phyloP scores from a whole-genome alignment of 2,888 invertebrate species.

The Adineta ricciae region DNA sequence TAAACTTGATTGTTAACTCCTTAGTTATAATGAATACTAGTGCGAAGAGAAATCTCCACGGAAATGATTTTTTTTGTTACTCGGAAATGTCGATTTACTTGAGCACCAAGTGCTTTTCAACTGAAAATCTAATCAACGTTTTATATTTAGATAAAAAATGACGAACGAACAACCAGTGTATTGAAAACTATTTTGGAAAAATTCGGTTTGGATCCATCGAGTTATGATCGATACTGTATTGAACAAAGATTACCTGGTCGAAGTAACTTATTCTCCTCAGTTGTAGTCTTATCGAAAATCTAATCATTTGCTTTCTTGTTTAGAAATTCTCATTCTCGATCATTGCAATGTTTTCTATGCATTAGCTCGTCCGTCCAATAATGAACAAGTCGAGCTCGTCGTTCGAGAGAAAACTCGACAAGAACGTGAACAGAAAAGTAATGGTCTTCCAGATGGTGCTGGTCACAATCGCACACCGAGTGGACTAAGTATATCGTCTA shows the following conservation, averaged over 20 bases:
- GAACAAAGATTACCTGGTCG: neutral
- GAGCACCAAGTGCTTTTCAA: neutral
- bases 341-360: conserved; percentile 21
- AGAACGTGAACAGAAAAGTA: neutral
- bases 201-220: conserved; percentile 1
- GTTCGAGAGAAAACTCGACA: conserved; percentile 8
- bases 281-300: neutral
- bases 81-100: neutral
- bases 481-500: neutral
- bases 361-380: neutral
- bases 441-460: neutral
- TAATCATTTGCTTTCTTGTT: neutral
- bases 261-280: neutral
- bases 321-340: neutral
- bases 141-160: neutral
- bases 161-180: conserved; percentile 2
- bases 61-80: neutral
- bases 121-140: too few relatives aligned
- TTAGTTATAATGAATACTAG: too few relatives aligned
- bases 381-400: neutral
- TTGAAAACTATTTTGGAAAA: neutral
- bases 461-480: neutral
- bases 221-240: neutral
- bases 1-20: too few relatives aligned
- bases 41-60: neutral